Percentiles rank a stretch among this genome's conserved stretches.
Evolutionary conservation across 92 coral and sea anemone genomes (phyloP).

Genomic region (Porites rus): DNA sequence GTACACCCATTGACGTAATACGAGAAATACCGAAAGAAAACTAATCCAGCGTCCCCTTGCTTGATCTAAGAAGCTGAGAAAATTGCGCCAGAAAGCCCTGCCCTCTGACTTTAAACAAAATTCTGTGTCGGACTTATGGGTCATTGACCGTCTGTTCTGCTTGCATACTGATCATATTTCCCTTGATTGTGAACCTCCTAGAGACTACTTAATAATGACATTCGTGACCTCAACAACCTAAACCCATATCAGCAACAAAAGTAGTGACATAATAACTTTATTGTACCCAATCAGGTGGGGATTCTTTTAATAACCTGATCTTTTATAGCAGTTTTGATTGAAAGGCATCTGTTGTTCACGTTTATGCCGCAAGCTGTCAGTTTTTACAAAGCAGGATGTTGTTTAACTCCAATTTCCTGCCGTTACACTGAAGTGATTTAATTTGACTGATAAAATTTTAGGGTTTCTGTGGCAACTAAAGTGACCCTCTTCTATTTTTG

Average conservation of each 20-base stretch:
- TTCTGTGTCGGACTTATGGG: slow-evolving; percentile 42
- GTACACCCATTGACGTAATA: background rate
- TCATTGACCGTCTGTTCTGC: slow-evolving; percentile 46
- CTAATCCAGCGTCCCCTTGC: background rate
- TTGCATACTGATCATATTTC: slow-evolving; percentile 27
- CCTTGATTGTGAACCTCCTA: background rate
- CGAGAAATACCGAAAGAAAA: background rate
- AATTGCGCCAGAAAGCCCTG: slow-evolving; percentile 14
- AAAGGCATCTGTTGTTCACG: background rate
- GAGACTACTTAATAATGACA: background rate
- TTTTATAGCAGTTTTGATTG: background rate
- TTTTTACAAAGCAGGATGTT: slow-evolving; percentile 3
- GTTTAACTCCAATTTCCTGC: background rate
- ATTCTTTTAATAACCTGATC: background rate
- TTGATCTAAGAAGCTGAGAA: slow-evolving; percentile 6
- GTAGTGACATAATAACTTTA: background rate
- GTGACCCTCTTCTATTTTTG: slow-evolving; percentile 19
- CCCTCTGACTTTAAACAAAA: slow-evolving; percentile 33
- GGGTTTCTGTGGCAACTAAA: background rate
- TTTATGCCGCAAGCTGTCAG: slow-evolving; percentile 11
- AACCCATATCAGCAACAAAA: slow-evolving; percentile 18
- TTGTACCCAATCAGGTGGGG: background rate
- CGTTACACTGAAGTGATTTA: background rate
- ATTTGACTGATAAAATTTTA: background rate
- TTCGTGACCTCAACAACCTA: slow-evolving; percentile 8